Base-by-base conservation (phyloP, 1,140 invertebrate genomes). In the Brachionus paranguensis region DNA sequence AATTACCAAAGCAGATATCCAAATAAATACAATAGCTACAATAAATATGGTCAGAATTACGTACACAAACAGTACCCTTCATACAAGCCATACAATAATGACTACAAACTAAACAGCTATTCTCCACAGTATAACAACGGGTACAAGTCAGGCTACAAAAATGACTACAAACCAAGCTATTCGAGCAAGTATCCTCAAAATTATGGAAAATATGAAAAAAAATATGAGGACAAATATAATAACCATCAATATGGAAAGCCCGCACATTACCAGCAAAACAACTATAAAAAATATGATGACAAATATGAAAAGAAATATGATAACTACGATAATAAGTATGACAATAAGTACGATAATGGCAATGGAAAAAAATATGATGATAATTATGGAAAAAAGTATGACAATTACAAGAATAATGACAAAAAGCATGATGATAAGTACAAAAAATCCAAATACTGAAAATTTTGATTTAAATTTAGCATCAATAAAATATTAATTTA, bases 301-400 rank as follows among this genome's bases (percentile, higher is more conserved):
- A 68, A 68, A 68, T 68, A 68, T 68, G 65, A 68, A 17, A 68
- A 68, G 24, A 68, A 68, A n/a, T 68, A 68, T 17, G 27, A 68
- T 12, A 68, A 68, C 27, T 37, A 68, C 33, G 33, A 68, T 17
- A 68, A 68, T 41, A 68, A 68, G 65, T 68, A 68, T 68, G 29
- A 68, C 0, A 41, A 41, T 17, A 33, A 68, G 5, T 12, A 68
- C 14, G 12, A 41, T n/a, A 33, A 68, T 33, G 12, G 24, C 3
- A n/a, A 68, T n/a, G 65, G 11, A 14, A 33, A 68, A n/a, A 68
- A 68, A 68, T 33, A 68, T 33, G 65, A 37, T 68, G 17, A 33
- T 6, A 41, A 17, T 3, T 33, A 68, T n/a, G 12, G 29, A 10
- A 68, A 68, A 14, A 68, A 68, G 20, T 68, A 68, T 68, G 53